A percentile compares a stretch with the other conserved stretches of the same genome.
phyloP scores from a whole-genome alignment of 30 jellyfish, hydroid and myxozoan species.

The Clytia hemisphaerica region DNA sequence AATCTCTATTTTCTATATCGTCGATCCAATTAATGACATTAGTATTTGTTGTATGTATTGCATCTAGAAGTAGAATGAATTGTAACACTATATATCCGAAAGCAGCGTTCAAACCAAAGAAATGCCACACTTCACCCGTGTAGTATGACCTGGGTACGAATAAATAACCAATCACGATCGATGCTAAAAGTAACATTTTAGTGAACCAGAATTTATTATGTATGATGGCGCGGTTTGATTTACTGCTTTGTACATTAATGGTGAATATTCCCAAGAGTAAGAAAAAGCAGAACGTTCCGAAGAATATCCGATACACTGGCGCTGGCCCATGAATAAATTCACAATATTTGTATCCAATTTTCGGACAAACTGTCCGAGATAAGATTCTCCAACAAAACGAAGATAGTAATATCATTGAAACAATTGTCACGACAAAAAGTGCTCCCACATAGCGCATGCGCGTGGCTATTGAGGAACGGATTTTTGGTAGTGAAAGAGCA shows the following conservation, averaged over 20 bases:
- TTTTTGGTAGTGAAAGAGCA: conserved; percentile 28
- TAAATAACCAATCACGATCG: conserved; percentile 6
- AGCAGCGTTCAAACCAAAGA: conserved; percentile 88
- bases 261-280: conserved; percentile 34
- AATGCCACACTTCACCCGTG: conserved; percentile 96
- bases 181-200: conserved; percentile 10
- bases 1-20: conserved; percentile 9
- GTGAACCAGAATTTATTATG: conserved; percentile 69
- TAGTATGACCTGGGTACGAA: conserved; percentile 64
- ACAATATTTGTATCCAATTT: conserved; percentile 49
- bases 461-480: conserved; percentile 51
- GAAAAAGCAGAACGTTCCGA: conserved; percentile 34
- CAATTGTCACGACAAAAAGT: conserved; percentile 24
- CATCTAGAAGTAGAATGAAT: conserved; percentile 55
- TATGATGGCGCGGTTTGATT: conserved; percentile 33
- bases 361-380: conserved; percentile 38
- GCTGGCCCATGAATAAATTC: conserved; percentile 89
- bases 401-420: conserved; percentile 43
- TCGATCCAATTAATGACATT: conserved; percentile 49
- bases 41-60: conserved; percentile 49
- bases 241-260: conserved; percentile 40
- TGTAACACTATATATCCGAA: conserved; percentile 66
- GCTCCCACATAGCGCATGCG: conserved; percentile 29
- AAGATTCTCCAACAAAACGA: conserved; percentile 30
- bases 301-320: conserved; percentile 77